Evolutionary conservation across 2,113 vertebrate genomes (phyloP), one percentile per base, ranked within the genome.

Genomic region (Myotis davidii): DNA sequence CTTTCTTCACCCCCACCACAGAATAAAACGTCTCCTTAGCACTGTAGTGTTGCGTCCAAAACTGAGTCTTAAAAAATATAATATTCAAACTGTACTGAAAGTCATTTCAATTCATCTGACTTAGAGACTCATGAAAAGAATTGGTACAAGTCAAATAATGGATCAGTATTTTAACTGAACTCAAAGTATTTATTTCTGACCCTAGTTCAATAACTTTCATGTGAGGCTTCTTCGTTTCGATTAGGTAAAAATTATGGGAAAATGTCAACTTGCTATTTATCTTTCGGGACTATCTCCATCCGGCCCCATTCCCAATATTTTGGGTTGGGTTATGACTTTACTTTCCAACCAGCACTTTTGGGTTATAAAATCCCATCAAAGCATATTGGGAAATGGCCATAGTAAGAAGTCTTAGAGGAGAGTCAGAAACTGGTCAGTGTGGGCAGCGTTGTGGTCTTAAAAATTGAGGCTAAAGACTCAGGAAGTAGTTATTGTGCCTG

Each of bases 401-500:
- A 27, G 23, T 39, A 25, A 65, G 29, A 91, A 6, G 7, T 0
- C 39, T 50, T 32, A 32, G 29, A 39, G 18, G 1, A 52, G 5
- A 0, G 12, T 64, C 37, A 48, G 32, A 4, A 65, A 5, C 5
- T 2, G 1, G 23, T 14, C n/a, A 37, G 0, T 16, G 5, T 4
- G 2, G 21, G 4, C 4, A 69, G 25, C 13, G 0, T 9, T 17
- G 1, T 3, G 0, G 6, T 37, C 20, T 74, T 37, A 12, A 59
- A 59, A 23, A 59, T 6, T 4, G 56, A 59, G 56, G 56, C 21
- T 23, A 59, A 59, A 59, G 56, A 59, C 21, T 59, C 56, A 25
- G 56, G 21, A 25, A 25, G 56, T 9, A 59, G 56, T 59, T 59
- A 23, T 3, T 59, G 21, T 25, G 56, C 56, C 56, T 56, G 2